Evolutionary conservation across 2,113 vertebrate genomes (phyloP).

Genomic region (Podarcis muralis): DNA sequence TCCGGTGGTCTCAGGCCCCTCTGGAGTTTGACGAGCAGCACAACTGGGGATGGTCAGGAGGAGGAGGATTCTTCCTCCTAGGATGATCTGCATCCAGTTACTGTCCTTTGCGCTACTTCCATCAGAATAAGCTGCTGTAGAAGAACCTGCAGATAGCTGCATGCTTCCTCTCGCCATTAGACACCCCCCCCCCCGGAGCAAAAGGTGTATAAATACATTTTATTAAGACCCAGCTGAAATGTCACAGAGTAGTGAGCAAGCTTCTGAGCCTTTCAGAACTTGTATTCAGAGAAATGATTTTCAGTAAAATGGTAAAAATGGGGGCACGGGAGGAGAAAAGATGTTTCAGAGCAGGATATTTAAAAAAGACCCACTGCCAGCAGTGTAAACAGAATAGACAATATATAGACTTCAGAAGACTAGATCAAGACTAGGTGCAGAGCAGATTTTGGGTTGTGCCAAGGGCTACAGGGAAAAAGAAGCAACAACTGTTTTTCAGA

Average conservation of each 20-base stretch:
- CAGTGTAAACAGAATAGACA: neutral
- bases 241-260: neutral
- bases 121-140: neutral
- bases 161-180: neutral
- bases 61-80: neutral
- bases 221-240: neutral
- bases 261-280: neutral
- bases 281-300: neutral
- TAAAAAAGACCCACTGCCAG: neutral
- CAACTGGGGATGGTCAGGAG: neutral
- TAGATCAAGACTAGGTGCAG: neutral
- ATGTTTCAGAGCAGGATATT: neutral
- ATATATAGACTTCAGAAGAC: neutral
- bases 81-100: slow-evolving; percentile 1
- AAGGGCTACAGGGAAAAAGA: neutral
- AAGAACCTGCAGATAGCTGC: neutral
- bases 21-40: slow-evolving; percentile 21
- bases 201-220: neutral
- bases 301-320: neutral
- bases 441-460: neutral
- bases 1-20: neutral
- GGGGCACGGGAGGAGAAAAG: neutral
- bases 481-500: neutral
- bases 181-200: neutral
- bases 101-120: neutral